Evolutionary conservation across 1,140 invertebrate genomes (phyloP), one percentile per base, ranked within the genome.

Genomic region (Homarus americanus): DNA sequence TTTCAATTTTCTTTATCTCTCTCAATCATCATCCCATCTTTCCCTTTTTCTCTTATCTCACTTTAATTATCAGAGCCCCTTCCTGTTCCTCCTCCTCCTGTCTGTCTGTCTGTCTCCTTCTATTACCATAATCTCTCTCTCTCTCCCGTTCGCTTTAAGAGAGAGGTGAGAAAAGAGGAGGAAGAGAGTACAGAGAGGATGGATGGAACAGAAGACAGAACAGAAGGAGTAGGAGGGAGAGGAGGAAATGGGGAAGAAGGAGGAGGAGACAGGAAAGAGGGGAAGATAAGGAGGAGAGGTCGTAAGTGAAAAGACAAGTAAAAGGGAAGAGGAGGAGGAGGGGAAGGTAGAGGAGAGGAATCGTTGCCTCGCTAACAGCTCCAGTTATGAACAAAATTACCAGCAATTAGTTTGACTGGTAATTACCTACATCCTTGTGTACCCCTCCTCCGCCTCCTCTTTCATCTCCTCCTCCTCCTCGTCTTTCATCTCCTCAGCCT

Each of bases 321-420:
- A n/a, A n/a, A n/a, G 4, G 36, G 75, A 32, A 41, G 41, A n/a
- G n/a, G 20, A 34, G 17, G 78, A 28, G 49, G 78, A 17, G 20
- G 44, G 44, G 41, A 17, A 53, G 28, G 80, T 34, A n/a, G 49
- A 34, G 41, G 41, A 34, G 80, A 36, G 53, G 53, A 24, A 83
- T 28, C 17, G 82, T 38, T 40, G 36, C 36, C 15, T 3, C 9
- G 79, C 49, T 82, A 82, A 79, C 76, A 79, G 41, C 76, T 53
- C 79, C 34, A 34, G 76, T 79, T 79, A 79, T 58, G 44, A 82
- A 24, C 79, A 40, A 82, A 82, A 82, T 82, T 82, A 58, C 79
- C 44, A 82, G 32, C 79, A 82, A 82, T 82, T 82, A 82, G 44
- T 58, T 38, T 82, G 79, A 28, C 79, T 82, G n/a, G 24, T 28